These are phyloP conservation scores for Actinia equina DNA, from an alignment of 64 coral and sea anemone genomes.

Conservation along the genomic window DNA sequence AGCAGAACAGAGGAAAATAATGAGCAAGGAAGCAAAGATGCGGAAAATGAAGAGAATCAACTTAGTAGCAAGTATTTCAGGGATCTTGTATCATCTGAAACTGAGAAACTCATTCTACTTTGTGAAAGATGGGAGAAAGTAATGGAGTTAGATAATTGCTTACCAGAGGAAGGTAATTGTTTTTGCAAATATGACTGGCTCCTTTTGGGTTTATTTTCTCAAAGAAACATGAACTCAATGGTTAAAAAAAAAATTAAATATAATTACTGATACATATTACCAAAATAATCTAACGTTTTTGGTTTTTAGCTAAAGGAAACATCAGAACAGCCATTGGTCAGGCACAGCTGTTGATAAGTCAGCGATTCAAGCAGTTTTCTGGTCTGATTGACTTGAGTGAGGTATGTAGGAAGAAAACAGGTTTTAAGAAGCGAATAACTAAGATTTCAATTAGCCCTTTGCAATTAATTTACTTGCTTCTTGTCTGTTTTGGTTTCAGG, in stretches of 20 bases:
- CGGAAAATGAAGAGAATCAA: not conserved
- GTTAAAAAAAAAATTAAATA: no score
- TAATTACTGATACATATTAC: no score
- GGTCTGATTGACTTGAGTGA: conserved; percentile 81
- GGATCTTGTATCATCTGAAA: conserved; percentile 65
- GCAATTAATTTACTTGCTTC: no score
- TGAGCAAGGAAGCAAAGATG: not conserved
- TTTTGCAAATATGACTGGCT: not conserved
- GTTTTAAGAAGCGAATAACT: not conserved
- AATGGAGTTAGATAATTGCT: conserved; percentile 1
- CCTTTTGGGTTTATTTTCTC: no score
- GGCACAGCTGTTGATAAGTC: conserved; percentile 79
- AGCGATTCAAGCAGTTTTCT: conserved; percentile 85
- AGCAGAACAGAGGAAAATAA: conserved; percentile 1
- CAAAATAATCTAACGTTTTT: not conserved
- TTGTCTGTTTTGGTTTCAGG: conserved; percentile 23
- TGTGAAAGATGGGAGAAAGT: conserved; percentile 67
- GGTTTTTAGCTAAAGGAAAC: conserved; percentile 50
- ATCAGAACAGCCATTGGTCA: conserved; percentile 82
- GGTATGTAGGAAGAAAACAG: conserved; percentile 17
- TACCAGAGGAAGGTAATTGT: conserved; percentile 69
- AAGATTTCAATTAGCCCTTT: not conserved
- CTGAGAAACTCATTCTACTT: conserved; percentile 61
- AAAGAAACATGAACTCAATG: no score
- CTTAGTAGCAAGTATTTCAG: conserved; percentile 56